Percentiles rank a stretch among this genome's conserved stretches.
Evolutionary conservation across 92 coral and sea anemone species (phyloP).

Genomic region (Desmophyllum pertusum): DNA sequence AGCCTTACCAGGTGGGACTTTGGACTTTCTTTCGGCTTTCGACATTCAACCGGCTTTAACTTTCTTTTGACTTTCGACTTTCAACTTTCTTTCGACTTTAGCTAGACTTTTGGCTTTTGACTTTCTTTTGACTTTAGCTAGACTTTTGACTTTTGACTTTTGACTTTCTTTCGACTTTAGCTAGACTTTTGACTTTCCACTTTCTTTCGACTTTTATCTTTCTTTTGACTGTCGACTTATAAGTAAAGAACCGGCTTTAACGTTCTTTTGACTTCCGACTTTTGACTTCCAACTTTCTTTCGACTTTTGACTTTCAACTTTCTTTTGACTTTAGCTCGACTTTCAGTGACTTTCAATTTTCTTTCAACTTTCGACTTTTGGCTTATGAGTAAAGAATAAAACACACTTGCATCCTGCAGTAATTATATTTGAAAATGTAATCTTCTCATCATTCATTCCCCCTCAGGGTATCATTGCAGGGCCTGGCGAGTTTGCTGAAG

Average conservation of each 20-base stretch:
- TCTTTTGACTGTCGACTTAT: not conserved
- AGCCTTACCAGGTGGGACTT: constrained; percentile 83
- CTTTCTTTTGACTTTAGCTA: too few species aligned
- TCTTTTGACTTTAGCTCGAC: too few species aligned
- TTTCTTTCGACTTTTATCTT: too few species aligned
- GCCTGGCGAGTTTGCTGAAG: constrained; percentile 96
- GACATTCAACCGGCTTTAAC: not conserved
- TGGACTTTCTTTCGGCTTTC: not conserved
- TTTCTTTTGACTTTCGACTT: not conserved
- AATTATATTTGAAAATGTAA: not conserved
- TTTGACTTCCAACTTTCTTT: not conserved
- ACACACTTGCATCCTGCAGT: not conserved
- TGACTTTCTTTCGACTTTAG: not conserved
- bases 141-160: not conserved
- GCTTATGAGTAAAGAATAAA: not conserved
- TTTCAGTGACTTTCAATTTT: too few species aligned
- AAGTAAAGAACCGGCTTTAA: not conserved
- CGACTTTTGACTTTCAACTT: not conserved
- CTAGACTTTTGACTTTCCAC: not conserved
- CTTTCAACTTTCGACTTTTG: not conserved
- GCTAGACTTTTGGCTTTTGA: not conserved
- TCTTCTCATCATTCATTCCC: not conserved
- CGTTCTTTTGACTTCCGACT: not conserved
- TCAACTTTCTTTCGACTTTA: not conserved
- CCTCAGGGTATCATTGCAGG: constrained; percentile 89